Percentiles rank a stretch among this genome's conserved stretches.
phyloP scores from a whole-genome alignment of 92 coral and sea anemone genomes.

The Parazoanthus atlanticus region DNA sequence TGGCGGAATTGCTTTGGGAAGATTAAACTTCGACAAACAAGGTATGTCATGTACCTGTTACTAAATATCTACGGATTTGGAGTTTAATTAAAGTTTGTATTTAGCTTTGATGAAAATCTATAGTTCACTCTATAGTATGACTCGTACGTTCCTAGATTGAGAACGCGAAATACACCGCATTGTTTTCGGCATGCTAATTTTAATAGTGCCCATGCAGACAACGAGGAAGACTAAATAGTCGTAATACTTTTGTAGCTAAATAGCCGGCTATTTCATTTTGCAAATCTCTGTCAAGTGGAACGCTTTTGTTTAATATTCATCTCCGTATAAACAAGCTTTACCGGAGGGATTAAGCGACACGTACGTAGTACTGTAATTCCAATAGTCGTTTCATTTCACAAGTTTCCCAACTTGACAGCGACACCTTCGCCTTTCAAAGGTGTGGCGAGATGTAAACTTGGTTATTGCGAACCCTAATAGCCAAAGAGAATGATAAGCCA shows the following conservation, averaged over 20 bases:
- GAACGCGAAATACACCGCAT: not conserved
- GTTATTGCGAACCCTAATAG: not conserved
- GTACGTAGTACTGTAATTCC: not conserved
- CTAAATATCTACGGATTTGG: not conserved
- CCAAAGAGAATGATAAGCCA: not conserved
- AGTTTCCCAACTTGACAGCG: not conserved
- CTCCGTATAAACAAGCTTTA: slow-evolving; percentile 5
- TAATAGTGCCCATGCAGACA: too few relatives aligned
- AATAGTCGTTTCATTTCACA: not conserved
- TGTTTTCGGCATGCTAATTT: too few relatives aligned
- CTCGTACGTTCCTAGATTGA: not conserved
- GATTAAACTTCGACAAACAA: not conserved
- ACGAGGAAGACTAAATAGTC: too few relatives aligned
- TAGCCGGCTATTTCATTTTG: not conserved
- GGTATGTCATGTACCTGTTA: not conserved
- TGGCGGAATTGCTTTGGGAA: not conserved
- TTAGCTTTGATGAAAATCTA: not conserved
- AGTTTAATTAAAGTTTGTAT: slow-evolving; percentile 2
- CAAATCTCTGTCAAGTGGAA: not conserved
- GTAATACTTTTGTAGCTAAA: not conserved
- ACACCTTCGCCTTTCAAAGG: not conserved
- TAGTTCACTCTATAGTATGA: not conserved
- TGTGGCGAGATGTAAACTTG: not conserved
- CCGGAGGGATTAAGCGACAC: not conserved
- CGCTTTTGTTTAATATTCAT: not conserved